Conservation (phyloP, 2,113 vertebrate species). For the Propithecus coquereli region DNA sequence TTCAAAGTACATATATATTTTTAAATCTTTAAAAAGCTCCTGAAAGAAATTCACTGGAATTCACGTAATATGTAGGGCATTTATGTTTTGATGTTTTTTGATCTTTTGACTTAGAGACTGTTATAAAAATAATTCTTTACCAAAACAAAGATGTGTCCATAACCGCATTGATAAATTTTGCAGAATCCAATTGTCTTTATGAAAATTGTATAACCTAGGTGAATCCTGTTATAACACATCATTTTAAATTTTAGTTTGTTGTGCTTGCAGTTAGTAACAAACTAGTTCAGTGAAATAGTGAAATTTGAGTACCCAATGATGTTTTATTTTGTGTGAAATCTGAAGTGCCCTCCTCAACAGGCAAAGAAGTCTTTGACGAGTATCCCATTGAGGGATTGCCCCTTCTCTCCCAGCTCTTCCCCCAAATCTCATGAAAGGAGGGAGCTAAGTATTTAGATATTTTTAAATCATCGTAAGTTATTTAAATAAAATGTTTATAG, state of each 20-base stretch:
- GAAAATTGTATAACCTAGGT: conserved; percentile 23
- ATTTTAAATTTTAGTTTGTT: conserved; percentile 48
- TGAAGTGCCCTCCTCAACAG: not conserved
- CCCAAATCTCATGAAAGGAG: not conserved
- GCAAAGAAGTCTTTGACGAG: not conserved
- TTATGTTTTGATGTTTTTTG: conserved; percentile 39
- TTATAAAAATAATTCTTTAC: conserved; percentile 13
- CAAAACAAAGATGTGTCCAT: conserved; percentile 7
- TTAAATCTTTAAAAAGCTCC: conserved; percentile 15
- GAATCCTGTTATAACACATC: not conserved
- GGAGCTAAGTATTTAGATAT: conserved; percentile 8
- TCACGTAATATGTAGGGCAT: not conserved
- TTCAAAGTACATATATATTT: not conserved
- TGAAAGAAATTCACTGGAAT: conserved; percentile 19
- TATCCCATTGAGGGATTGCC: not conserved
- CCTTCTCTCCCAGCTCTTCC: not conserved
- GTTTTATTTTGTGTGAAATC: conserved; percentile 35
- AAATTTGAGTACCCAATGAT: conserved; percentile 29
- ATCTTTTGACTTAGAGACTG: conserved; percentile 31
- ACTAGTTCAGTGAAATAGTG: conserved; percentile 28
- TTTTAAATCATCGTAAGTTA: conserved; percentile 32
- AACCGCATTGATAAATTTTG: conserved; percentile 36
- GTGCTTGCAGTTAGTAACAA: conserved; percentile 27
- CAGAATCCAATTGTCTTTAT: not conserved
- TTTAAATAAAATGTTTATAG: conserved; percentile 22